A percentile compares a stretch with the other conserved stretches of the same genome.
Evolutionary conservation across 2,888 invertebrate species (phyloP).

Genomic region (Clanis bilineata): DNA sequence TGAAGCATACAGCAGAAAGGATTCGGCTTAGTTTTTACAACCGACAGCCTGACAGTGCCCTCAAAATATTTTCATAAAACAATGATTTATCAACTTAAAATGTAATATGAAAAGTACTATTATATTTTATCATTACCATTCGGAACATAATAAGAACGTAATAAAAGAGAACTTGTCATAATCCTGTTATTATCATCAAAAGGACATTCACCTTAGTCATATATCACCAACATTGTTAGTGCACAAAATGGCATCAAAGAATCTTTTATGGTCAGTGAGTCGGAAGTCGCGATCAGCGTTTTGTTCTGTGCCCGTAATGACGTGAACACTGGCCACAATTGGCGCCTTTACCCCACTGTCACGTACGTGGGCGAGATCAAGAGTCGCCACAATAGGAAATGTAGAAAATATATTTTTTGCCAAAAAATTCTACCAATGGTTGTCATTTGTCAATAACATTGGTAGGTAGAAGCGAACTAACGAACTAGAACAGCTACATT

Average conservation of each 20-base stretch:
- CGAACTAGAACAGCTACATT: too few species aligned
- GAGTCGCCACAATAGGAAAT: slow-evolving; percentile 17
- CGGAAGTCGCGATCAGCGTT: slow-evolving; percentile 67
- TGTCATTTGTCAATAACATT: not conserved
- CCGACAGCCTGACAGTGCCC: too few species aligned
- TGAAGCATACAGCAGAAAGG: too few species aligned
- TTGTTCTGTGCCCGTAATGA: slow-evolving; percentile 50
- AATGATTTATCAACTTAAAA: not conserved
- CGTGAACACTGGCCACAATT: slow-evolving; percentile 56
- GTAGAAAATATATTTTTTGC: not conserved
- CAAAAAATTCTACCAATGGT: not conserved
- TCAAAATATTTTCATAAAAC: not conserved
- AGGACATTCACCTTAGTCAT: slow-evolving; percentile 11
- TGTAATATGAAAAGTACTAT: too few species aligned
- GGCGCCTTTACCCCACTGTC: slow-evolving; percentile 65
- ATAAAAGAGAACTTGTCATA: not conserved
- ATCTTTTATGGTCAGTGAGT: slow-evolving; percentile 52
- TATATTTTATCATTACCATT: not conserved
- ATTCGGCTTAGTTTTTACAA: too few species aligned
- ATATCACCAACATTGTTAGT: slow-evolving; percentile 28
- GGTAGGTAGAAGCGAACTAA: not conserved
- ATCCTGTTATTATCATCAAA: not conserved
- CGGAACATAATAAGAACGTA: not conserved
- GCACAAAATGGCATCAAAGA: slow-evolving; percentile 54
- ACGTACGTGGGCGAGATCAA: slow-evolving; percentile 57